Evolutionary conservation across 2,888 invertebrate species (phyloP), one percentile per base, ranked within the genome.

Genomic region (Nemapogon koenigi): DNA sequence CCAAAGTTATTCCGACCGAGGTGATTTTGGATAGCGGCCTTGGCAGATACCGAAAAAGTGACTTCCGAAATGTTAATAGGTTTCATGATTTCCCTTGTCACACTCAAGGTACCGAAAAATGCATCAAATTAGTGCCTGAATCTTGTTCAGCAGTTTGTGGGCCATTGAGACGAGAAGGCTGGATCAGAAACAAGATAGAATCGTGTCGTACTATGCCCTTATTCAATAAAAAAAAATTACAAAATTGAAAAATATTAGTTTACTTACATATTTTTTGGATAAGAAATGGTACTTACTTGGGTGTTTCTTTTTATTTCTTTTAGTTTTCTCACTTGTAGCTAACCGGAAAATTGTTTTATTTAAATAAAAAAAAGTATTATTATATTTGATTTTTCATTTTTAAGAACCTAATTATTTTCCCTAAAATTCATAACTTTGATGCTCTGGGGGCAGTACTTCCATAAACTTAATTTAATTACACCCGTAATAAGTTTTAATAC

Each of bases 91-190:
- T 41, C 16, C 38, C 41, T 13, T 38, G 41, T 13, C 41, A 38
- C 17, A 35, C 38, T 15, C 38, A 41, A 30, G 38, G 22, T 19
- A 38, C 38, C 10, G 40, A 40, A 37, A 40, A 31, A 32, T 36
- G 40, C 30, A 37, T 40, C 2, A 40, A 40, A 18, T 6, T 41
- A 22, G 32, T 41, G 10, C 33, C 41, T 2, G 41, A 38, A 30
- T 27, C 41, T n/a, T n/a, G n/a, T n/a, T n/a, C n/a, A n/a, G n/a
- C n/a, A n/a, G n/a, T n/a, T n/a, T n/a, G n/a, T n/a, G 16, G 27
- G 15, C 36, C 26, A 27, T 25, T 13, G 10, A 22, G 26, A 36
- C 36, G 36, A 15, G 36, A 32, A 32, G 16, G 32, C 4, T 32
- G 30, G 28, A 37, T 37, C n/a, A 11, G 25, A 30, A 37, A 37